Base-by-base conservation (phyloP, 2,113 vertebrate genomes). In the Phoxinus phoxinus region DNA sequence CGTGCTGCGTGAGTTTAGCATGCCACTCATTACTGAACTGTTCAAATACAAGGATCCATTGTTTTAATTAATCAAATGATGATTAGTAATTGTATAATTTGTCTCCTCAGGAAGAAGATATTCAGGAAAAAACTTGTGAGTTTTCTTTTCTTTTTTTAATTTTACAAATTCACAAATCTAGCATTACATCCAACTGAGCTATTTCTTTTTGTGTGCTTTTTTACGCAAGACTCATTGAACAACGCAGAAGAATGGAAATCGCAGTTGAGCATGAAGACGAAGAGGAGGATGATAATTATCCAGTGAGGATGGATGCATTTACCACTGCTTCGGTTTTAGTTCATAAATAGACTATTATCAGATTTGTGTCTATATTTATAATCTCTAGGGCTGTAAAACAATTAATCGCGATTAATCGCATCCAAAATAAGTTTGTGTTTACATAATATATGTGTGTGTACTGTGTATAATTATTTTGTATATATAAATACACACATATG, bases 1-100 rank as follows among this genome's bases (percentile, higher is more conserved):
- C 2, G 32, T 87, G 1, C 59, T 89, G 3, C 78, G 88, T 89
- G 30, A 87, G 88, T 89, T 76, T 35, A 80, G 37, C n/a, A 63
- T 17, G 17, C n/a, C 35, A 6, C 58, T 48, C 56, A 25, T 82
- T 6, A 15, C 17, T 56, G 23, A 56, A 8, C 19, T 56, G 6
- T 23, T 48, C 15, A 17, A 23, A 56, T 23, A 8, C 19, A 56
- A 56, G 19, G 19, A 23, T 56, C 2, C 6, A 56, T 8, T 56
- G 19, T 8, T 3, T 23, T 6, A 21, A 56, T 23, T 8, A 21
- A 56, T 56, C 53, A 9, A 7, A 21, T 53, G 6, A 56, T 56
- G 19, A 56, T 21, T 19, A 21, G 8, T 23, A 9, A 56, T 56
- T 23, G 9, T 56, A 23, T 56, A 1, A 56, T 30, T 65, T 65